Evolutionary conservation across 2,113 vertebrate species (phyloP).

Genomic region (Pogona vitticeps): DNA sequence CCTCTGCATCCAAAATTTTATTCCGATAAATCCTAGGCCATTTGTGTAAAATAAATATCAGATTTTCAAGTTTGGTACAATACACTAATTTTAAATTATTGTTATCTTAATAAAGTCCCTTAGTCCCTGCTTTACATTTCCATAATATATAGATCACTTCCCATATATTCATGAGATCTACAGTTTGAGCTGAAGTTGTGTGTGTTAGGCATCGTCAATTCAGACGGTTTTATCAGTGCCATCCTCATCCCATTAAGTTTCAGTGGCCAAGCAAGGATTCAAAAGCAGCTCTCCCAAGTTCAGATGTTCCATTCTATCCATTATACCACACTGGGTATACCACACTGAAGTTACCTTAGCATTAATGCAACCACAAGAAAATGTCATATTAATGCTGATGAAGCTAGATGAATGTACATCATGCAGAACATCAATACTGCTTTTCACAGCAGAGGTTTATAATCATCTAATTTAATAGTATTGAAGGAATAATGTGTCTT

Average conservation of each 20-base stretch:
- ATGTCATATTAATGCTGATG: background rate
- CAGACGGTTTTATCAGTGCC: too few relatives aligned
- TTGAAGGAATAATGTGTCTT: too few relatives aligned
- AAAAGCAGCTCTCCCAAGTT: too few relatives aligned
- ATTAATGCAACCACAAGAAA: background rate
- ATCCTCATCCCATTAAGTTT: too few relatives aligned
- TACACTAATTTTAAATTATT: background rate
- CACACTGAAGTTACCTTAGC: accelerated
- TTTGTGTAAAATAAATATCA: background rate
- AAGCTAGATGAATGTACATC: background rate
- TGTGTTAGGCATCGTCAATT: too few relatives aligned
- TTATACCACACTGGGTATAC: too few relatives aligned
- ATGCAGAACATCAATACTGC: background rate
- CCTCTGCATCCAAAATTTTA: background rate
- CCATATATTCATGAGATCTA: background rate
- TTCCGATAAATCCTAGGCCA: background rate
- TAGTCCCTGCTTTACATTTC: background rate
- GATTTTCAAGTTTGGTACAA: background rate
- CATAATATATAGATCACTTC: background rate
- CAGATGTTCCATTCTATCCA: too few relatives aligned
- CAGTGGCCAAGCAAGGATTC: too few relatives aligned
- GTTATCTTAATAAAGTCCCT: background rate
- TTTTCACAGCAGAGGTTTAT: background rate
- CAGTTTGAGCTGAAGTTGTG: accelerated
- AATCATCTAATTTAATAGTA: background rate